These are phyloP conservation scores for Agrilus planipennis DNA, from an alignment of 1,140 invertebrate species.

Conservation along the genomic window DNA sequence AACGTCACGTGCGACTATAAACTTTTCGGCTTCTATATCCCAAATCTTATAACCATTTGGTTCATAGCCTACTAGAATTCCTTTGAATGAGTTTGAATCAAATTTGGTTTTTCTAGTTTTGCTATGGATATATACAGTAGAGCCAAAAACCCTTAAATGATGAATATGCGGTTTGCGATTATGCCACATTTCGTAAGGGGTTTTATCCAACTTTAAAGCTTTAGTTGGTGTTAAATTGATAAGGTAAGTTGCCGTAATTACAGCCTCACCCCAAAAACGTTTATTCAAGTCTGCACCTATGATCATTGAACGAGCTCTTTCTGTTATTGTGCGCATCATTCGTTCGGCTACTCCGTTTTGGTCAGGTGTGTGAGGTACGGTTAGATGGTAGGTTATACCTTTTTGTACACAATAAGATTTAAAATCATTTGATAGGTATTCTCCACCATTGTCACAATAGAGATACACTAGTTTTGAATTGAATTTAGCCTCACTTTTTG, in stretches of 20 bases:
- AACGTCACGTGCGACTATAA: slow-evolving; percentile 30
- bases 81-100: slow-evolving; percentile 32
- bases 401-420: slow-evolving; percentile 31
- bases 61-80: slow-evolving; percentile 33
- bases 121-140: slow-evolving; percentile 33
- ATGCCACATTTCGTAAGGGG: slow-evolving; percentile 12
- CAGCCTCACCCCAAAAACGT: slow-evolving; percentile 32
- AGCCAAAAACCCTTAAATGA: slow-evolving; percentile 38
- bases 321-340: slow-evolving; percentile 33
- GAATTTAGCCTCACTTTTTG: slow-evolving; percentile 30
- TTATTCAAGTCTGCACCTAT: slow-evolving; percentile 20
- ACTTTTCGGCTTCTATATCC: slow-evolving; percentile 27
- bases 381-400: slow-evolving; percentile 36
- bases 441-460: slow-evolving; percentile 33
- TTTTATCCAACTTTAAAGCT: neutral
- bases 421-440: slow-evolving; percentile 34
- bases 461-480: slow-evolving; percentile 31
- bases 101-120: slow-evolving; percentile 33
- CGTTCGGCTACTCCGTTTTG: slow-evolving; percentile 30
- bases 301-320: slow-evolving; percentile 32
- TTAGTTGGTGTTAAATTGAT: slow-evolving; percentile 5
- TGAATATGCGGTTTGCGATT: slow-evolving; percentile 33
- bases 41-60: slow-evolving; percentile 35
- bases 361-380: slow-evolving; percentile 4
- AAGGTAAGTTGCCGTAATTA: slow-evolving; percentile 24